Percentiles rank a stretch among this genome's conserved stretches.
Conservation (phyloP, 2,113 vertebrate species). For the Uria lomvia region DNA sequence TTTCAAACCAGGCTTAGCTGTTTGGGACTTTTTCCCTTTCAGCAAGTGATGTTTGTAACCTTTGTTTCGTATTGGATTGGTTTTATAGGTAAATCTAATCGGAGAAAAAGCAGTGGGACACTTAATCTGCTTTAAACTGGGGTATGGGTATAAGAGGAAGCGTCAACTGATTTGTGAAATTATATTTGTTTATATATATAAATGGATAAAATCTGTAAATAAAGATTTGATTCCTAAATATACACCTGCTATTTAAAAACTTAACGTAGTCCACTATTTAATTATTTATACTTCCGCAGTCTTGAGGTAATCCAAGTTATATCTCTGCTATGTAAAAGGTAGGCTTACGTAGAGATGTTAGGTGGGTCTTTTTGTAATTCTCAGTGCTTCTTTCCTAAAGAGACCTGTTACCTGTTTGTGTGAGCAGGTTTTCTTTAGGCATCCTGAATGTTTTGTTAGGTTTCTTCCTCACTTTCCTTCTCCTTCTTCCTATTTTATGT, state of each 20-base stretch:
- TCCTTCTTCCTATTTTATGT: rapidly evolving
- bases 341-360: not conserved
- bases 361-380: not conserved
- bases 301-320: not conserved
- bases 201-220: not conserved
- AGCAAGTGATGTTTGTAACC: not conserved
- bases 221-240: not conserved
- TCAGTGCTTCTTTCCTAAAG: not conserved
- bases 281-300: not conserved
- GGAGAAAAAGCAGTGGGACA: not conserved
- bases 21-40: not conserved
- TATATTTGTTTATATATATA: not conserved
- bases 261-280: not conserved
- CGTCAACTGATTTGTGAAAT: not conserved
- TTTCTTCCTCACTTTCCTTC: not conserved
- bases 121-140: not conserved
- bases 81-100: not conserved
- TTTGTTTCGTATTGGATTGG: not conserved
- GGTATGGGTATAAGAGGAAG: not conserved
- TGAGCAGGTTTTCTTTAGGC: not conserved
- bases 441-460: not conserved
- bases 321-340: not conserved
- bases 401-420: rapidly evolving
- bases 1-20: not conserved
- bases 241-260: not conserved